Evolutionary conservation across 2,888 invertebrate genomes (phyloP).

Genomic region (Eledone cirrhosa): DNA sequence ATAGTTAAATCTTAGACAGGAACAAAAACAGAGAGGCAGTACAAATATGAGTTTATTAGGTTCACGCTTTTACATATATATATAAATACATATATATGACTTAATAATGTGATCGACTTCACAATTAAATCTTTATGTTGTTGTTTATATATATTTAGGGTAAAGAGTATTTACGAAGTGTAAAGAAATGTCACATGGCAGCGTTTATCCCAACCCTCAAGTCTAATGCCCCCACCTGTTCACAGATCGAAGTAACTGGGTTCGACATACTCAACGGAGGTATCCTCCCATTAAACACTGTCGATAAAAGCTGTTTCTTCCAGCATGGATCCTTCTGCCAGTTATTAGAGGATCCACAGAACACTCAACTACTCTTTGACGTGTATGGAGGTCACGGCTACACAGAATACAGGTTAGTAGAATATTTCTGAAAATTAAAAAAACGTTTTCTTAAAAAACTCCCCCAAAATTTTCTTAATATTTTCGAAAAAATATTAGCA

Average conservation of each 20-base stretch:
- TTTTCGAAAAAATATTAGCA: too few relatives aligned
- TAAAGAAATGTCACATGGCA: slow-evolving; percentile 29
- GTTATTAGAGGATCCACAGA: slow-evolving; percentile 23
- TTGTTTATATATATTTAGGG: not conserved
- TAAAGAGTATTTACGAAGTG: slow-evolving; percentile 15
- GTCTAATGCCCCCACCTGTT: not conserved
- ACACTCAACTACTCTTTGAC: slow-evolving; percentile 25
- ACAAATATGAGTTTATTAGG: too few relatives aligned
- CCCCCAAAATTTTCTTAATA: too few relatives aligned
- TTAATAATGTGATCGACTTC: too few relatives aligned
- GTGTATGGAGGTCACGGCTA: slow-evolving; percentile 27
- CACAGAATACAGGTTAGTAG: slow-evolving; percentile 30
- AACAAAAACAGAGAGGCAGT: too few relatives aligned
- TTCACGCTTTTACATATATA: too few relatives aligned
- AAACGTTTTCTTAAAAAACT: too few relatives aligned
- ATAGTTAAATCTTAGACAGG: too few relatives aligned
- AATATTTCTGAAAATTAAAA: too few relatives aligned
- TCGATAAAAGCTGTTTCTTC: slow-evolving; percentile 25
- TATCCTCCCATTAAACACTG: not conserved
- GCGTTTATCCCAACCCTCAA: slow-evolving; percentile 7
- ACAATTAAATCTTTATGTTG: not conserved
- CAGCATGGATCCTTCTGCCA: slow-evolving; percentile 27
- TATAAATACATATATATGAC: too few relatives aligned
- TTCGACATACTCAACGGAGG: slow-evolving; percentile 22
- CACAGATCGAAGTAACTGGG: slow-evolving; percentile 27